phyloP scores from a whole-genome alignment of 2,113 vertebrate genomes.

The Anarrhichthys ocellatus region DNA sequence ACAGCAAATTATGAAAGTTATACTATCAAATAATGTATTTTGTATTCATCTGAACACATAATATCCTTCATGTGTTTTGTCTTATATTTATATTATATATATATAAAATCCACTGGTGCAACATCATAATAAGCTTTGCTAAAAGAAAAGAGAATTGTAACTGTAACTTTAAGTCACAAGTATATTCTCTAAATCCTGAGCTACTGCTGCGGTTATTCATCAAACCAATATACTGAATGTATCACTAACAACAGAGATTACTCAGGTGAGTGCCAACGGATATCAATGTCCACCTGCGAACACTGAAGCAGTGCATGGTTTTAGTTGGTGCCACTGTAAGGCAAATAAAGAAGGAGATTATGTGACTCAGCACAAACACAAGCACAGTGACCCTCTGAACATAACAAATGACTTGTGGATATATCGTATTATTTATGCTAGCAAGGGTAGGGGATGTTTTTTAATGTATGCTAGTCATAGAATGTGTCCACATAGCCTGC shows the following conservation, averaged over 20 bases:
- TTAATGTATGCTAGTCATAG: slow-evolving; percentile 17
- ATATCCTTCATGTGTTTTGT: neutral
- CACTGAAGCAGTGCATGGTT: neutral
- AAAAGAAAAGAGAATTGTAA: neutral
- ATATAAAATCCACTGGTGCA: neutral
- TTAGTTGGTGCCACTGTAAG: slow-evolving; percentile 6
- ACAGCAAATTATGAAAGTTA: neutral
- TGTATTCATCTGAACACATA: neutral
- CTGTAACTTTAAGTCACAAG: slow-evolving; percentile 26
- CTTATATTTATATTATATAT: neutral
- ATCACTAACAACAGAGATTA: slow-evolving; percentile 7
- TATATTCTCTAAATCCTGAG: slow-evolving; percentile 8
- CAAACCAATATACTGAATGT: slow-evolving; percentile 5
- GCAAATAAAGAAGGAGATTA: slow-evolving; percentile 1
- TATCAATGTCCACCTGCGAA: slow-evolving; percentile 10
- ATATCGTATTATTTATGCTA: neutral
- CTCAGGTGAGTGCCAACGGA: neutral
- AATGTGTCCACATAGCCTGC: neutral
- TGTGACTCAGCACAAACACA: slow-evolving; percentile 43
- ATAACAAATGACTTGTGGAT: slow-evolving; percentile 37
- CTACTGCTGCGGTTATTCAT: neutral
- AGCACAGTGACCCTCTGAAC: slow-evolving; percentile 26
- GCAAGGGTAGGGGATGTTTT: neutral
- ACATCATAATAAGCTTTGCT: slow-evolving; percentile 1
- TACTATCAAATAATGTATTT: neutral